Base-by-base conservation (phyloP, 2,797 vertebrate species). In the Avahi laniger region DNA sequence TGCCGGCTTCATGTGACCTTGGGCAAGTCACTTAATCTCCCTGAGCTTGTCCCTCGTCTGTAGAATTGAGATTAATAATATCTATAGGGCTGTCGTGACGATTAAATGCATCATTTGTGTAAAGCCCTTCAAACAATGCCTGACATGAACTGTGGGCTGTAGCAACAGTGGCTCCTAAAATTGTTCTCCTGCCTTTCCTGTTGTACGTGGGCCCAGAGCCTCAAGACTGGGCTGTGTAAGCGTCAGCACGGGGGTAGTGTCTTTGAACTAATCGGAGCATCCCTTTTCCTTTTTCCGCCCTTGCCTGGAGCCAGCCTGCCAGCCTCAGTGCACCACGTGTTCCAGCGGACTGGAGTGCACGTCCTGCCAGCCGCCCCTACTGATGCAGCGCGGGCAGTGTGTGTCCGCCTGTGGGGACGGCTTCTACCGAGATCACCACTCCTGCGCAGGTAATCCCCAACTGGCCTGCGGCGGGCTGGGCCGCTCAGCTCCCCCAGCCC, bases 281-380 rank as follows among this genome's bases (percentile, higher is more conserved):
- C 46, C 18, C 46, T 79, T 85, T 35, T 10, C 46, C 61, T 94
- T 33, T 63, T 48, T 54, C 3, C 26, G 9, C 1, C 43, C 82
- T 87, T 54, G 54, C 17, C 8, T 7, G 83, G 95, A 94, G 24
- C 98, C 86, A 99, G 99, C 99, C 94, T 99, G 99, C 98, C 98
- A 98, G 24, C 96, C 99, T 0, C 98, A 99, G 43, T 99, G 99
- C 83, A 97, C 98, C 95, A 97, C 98, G 43, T 99, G 99, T 82
- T 98, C 97, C 93, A 99, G 98, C 15, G 97, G 93, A 2, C 99
- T 99, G 92, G 99, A 99, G 84, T 99, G 99, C 90, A 98, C 96
- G 3, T 98, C 99, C 0, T 99, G 99, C 67, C 97, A 28, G 57
- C 43, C 97, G 2, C 90, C 99, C 3, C 98, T 98, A 89, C 98